phyloP scores from a whole-genome alignment of 2,113 vertebrate species.

The Eurystomus gularis region DNA sequence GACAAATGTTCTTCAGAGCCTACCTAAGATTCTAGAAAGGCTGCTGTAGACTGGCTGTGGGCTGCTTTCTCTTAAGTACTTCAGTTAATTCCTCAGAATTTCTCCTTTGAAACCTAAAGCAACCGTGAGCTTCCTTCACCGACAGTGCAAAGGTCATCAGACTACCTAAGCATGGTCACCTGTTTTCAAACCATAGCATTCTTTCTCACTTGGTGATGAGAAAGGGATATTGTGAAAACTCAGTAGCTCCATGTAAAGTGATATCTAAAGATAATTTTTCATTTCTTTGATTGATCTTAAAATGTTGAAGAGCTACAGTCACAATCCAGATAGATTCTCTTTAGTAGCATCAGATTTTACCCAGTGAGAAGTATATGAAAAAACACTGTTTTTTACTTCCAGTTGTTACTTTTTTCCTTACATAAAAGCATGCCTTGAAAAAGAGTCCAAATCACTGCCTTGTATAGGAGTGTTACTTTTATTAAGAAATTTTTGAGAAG shows the following conservation, averaged over 20 bases:
- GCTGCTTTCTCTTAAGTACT: neutral
- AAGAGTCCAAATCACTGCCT: neutral
- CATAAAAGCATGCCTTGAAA: neutral
- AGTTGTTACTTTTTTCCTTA: neutral
- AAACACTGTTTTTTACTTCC: fast-evolving
- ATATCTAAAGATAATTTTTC: neutral
- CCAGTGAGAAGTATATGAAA: neutral
- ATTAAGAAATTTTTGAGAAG: neutral
- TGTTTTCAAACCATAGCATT: neutral
- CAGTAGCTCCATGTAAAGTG: neutral
- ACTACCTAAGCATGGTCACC: fast-evolving
- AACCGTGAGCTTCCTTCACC: neutral
- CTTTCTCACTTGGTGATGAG: neutral
- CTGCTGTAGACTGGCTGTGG: neutral
- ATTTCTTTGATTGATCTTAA: neutral
- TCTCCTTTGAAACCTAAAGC: neutral
- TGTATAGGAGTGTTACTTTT: neutral
- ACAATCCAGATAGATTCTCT: neutral
- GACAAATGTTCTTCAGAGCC: neutral
- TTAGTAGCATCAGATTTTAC: neutral
- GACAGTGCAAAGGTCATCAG: neutral
- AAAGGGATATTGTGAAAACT: neutral
- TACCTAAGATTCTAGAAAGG: neutral
- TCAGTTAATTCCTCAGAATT: neutral
- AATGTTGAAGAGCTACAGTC: neutral